Evolutionary conservation across 1,140 invertebrate species (phyloP).

Genomic region (Calycopis cecrops): DNA sequence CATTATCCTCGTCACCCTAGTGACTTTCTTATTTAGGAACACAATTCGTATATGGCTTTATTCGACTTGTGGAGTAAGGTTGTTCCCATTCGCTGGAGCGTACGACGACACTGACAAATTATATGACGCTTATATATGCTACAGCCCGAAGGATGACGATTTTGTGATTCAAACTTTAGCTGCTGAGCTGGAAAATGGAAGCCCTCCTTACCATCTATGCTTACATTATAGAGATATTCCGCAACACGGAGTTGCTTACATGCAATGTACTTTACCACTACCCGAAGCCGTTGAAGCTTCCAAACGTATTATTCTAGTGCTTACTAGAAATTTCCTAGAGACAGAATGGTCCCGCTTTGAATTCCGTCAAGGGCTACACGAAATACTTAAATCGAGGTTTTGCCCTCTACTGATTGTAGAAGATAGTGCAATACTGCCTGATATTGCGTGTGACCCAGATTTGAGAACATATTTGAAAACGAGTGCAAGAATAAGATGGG

Average conservation of each 20-base stretch:
- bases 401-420: slow-evolving; percentile 91
- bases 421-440: slow-evolving; percentile 82
- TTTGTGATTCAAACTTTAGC: slow-evolving; percentile 91
- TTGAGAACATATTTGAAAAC: slow-evolving; percentile 91
- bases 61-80: slow-evolving; percentile 88
- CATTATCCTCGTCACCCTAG: slow-evolving; percentile 82
- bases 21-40: slow-evolving; percentile 89
- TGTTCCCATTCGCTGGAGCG: slow-evolving; percentile 80
- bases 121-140: slow-evolving; percentile 95
- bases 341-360: slow-evolving; percentile 91
- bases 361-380: slow-evolving; percentile 88
- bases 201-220: slow-evolving; percentile 86
- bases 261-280: slow-evolving; percentile 84
- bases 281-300: slow-evolving; percentile 92
- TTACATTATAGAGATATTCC: slow-evolving; percentile 90
- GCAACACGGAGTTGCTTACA: slow-evolving; percentile 79
- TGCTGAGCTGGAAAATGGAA: slow-evolving; percentile 89
- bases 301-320: slow-evolving; percentile 84
- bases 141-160: slow-evolving; percentile 94
- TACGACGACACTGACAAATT: slow-evolving; percentile 89
- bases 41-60: slow-evolving; percentile 91
- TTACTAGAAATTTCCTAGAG: slow-evolving; percentile 89
- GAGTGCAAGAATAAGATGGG: slow-evolving; percentile 87
- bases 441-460: slow-evolving; percentile 90
- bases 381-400: slow-evolving; percentile 87